phyloP scores from a whole-genome alignment of 2,797 vertebrate genomes.

The Amphiprion clarkii region DNA sequence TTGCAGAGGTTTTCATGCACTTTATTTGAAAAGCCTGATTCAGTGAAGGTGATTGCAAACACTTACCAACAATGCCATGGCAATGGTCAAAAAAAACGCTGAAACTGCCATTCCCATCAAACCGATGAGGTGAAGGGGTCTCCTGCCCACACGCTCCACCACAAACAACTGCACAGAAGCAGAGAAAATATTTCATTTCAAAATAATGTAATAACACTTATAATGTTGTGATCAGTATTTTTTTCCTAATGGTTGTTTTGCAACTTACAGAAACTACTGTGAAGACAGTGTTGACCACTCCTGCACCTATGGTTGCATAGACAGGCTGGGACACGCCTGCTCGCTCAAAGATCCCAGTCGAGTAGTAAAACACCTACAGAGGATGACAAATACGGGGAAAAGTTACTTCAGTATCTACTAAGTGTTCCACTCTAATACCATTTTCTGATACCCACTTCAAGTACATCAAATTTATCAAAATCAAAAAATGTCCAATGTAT shows the following conservation, averaged over 20 bases:
- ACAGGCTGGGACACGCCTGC: slow-evolving; percentile 89
- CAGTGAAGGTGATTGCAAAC: background rate
- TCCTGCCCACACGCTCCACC: slow-evolving; percentile 92
- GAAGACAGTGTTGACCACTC: slow-evolving; percentile 91
- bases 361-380: slow-evolving; percentile 92
- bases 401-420: background rate
- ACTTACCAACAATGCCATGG: slow-evolving; percentile 91
- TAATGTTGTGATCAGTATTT: background rate
- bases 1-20: background rate
- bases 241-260: background rate
- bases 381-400: background rate
- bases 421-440: no score
- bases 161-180: slow-evolving; percentile 88
- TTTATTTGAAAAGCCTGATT: background rate
- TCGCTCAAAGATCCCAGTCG: slow-evolving; percentile 90
- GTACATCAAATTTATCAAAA: no score
- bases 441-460: no score
- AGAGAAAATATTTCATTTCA: background rate
- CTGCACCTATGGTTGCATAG: slow-evolving; percentile 91
- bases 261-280: slow-evolving; percentile 85
- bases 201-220: no score
- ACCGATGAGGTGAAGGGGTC: slow-evolving; percentile 93
- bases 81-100: slow-evolving; percentile 92
- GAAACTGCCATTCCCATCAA: slow-evolving; percentile 94
- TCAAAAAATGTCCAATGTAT: no score